Conservation (phyloP, 2,797 vertebrate species). For the Chelon auratus region DNA sequence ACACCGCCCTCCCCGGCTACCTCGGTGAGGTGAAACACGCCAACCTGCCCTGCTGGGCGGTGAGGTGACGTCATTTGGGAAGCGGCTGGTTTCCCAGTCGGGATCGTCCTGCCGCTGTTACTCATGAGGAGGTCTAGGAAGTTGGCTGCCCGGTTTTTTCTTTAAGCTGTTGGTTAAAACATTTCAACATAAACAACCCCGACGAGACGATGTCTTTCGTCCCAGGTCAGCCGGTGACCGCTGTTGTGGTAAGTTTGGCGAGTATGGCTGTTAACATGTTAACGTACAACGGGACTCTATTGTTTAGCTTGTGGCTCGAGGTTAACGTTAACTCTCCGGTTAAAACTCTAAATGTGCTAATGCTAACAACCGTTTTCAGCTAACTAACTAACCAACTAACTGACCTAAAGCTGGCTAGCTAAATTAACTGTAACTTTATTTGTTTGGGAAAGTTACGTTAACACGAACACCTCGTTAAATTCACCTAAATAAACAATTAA, state of each 20-base stretch:
- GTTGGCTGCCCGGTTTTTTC: slow-evolving; percentile 12
- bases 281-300: slow-evolving; percentile 34
- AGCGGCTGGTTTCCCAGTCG: slow-evolving; percentile 41
- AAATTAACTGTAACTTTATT: background rate
- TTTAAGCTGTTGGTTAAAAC: background rate
- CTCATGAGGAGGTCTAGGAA: slow-evolving; percentile 42
- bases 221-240: slow-evolving; percentile 84
- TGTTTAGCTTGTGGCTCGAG: slow-evolving; percentile 42
- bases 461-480: too few species aligned
- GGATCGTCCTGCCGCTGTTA: slow-evolving; percentile 23
- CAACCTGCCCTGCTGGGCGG: background rate
- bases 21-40: slow-evolving; percentile 5
- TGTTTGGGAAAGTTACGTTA: background rate
- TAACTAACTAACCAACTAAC: too few species aligned
- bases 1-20: slow-evolving; percentile 58
- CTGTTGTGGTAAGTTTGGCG: slow-evolving; percentile 83
- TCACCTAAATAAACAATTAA: too few species aligned
- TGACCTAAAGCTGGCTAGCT: too few species aligned
- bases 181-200: accelerated
- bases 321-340: background rate
- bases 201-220: slow-evolving; percentile 73
- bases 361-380: too few species aligned
- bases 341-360: background rate
- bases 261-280: background rate
- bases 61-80: slow-evolving; percentile 66